These are phyloP conservation scores for Leptopilina clavipes DNA, from an alignment of 1,140 invertebrate species.

Conservation along the genomic window DNA sequence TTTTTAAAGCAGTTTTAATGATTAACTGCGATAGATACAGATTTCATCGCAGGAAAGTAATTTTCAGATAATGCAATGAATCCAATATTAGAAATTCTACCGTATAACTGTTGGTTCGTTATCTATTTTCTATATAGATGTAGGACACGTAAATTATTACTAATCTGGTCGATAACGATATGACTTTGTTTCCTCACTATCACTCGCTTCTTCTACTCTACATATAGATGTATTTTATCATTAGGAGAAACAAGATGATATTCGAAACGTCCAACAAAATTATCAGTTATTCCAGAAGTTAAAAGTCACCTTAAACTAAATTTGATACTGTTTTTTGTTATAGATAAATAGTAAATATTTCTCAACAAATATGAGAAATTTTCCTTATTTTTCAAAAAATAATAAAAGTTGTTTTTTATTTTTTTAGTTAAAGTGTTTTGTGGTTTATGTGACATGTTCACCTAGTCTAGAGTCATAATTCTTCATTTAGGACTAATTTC, in stretches of 20 bases:
- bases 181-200: conserved; percentile 19
- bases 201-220: not conserved
- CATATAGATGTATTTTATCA: not conserved
- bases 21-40: not conserved
- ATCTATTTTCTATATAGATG: conserved; percentile 15
- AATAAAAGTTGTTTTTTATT: not conserved
- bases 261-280: not conserved
- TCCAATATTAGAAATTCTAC: not conserved
- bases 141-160: conserved; percentile 15
- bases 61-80: conserved; percentile 12
- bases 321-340: too few relatives aligned
- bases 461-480: not conserved
- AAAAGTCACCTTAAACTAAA: not conserved
- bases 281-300: not conserved
- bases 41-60: not conserved
- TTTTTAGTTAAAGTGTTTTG: not conserved
- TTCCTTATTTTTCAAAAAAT: not conserved
- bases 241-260: not conserved
- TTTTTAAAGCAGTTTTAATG: not conserved
- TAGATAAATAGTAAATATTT: too few relatives aligned
- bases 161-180: conserved; percentile 5
- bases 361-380: too few relatives aligned
- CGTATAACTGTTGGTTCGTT: not conserved
- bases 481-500: conserved; percentile 21
- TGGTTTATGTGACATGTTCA: not conserved